Conservation (phyloP, 2,113 vertebrate genomes). For the Rhinogobius similis region DNA sequence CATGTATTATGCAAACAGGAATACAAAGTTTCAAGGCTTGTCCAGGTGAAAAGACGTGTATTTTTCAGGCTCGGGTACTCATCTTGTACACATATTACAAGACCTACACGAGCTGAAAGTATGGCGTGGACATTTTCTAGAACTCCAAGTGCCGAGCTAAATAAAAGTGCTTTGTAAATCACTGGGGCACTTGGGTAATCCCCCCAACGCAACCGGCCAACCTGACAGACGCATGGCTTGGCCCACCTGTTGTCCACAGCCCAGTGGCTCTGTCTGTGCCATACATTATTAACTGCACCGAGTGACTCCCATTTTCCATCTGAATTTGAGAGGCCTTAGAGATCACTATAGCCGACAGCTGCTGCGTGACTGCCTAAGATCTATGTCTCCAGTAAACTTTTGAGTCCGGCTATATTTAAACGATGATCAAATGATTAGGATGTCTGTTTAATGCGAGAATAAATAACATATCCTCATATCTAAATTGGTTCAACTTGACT, state of each 20-base stretch:
- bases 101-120: constrained; percentile 20
- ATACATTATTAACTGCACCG: constrained; percentile 75
- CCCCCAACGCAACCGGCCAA: constrained; percentile 55
- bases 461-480: constrained; percentile 7
- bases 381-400: constrained; percentile 40
- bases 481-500: not conserved
- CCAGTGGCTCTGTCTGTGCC: constrained; percentile 49
- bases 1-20: constrained; percentile 12
- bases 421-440: not conserved
- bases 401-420: constrained; percentile 1
- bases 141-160: constrained; percentile 54
- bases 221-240: constrained; percentile 50
- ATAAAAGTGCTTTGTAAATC: constrained; percentile 78
- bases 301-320: constrained; percentile 73
- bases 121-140: constrained; percentile 41
- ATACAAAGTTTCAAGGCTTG: not conserved
- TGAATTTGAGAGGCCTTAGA: constrained; percentile 72
- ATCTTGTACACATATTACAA: not conserved
- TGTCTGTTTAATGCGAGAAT: not conserved
- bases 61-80: not conserved
- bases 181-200: constrained; percentile 70
- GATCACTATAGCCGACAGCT: constrained; percentile 72
- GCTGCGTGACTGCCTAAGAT: constrained; percentile 50
- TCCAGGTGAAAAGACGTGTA: not conserved
- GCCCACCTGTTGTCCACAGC: constrained; percentile 74